Conservation (phyloP, 2,797 vertebrate genomes). For the Sciaenops ocellatus region DNA sequence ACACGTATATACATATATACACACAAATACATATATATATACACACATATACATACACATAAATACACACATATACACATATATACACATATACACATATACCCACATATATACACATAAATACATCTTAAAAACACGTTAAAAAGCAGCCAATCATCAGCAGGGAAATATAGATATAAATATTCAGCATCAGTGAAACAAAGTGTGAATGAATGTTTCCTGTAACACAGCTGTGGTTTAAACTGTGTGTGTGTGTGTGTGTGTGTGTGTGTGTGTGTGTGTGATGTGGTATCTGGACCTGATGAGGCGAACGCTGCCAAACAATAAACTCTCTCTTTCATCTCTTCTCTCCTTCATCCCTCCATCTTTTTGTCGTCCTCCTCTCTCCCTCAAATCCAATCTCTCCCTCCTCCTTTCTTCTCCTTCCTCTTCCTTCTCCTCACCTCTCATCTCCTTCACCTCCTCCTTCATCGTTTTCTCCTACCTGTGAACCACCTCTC, state of each 20-base stretch:
- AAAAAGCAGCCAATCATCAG: no score
- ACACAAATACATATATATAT: no score
- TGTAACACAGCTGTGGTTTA: no score
- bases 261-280: constrained; percentile 6
- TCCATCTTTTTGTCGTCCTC: not conserved
- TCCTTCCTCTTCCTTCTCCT: not conserved
- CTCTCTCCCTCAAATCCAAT: constrained; percentile 6
- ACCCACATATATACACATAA: no score
- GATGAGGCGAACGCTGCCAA: constrained; percentile 46
- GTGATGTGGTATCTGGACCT: constrained; percentile 43
- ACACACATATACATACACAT: no score
- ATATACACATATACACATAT: rapidly evolving
- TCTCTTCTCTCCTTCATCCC: constrained; percentile 34
- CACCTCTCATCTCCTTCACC: constrained; percentile 9
- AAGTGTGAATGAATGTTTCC: not conserved
- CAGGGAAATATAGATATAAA: no score
- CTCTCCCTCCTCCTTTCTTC: not conserved
- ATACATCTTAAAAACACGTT: no score
- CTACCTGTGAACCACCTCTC: constrained; percentile 41
- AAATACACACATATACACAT: no score
- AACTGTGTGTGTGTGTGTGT: constrained; percentile 8
- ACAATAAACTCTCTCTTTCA: constrained; percentile 56
- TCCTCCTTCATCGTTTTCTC: not conserved
- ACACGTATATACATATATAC: no score
- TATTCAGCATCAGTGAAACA: no score